Evolutionary conservation across 2,797 vertebrate genomes (phyloP).

Genomic region (Alca torda): DNA sequence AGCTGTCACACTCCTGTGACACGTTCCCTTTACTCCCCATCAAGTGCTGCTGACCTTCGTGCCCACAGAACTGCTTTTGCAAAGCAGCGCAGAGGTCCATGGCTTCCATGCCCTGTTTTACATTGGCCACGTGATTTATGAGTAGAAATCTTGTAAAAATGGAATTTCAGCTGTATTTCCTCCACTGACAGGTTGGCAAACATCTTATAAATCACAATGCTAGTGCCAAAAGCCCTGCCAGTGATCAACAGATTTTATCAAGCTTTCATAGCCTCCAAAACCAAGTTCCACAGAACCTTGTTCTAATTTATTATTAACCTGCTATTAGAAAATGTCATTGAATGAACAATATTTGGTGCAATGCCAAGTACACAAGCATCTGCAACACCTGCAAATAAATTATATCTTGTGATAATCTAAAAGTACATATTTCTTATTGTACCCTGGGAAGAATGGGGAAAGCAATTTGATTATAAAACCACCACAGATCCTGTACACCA

Average conservation of each 20-base stretch:
- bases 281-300: neutral
- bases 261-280: conserved; percentile 4
- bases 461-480: neutral
- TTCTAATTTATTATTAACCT: conserved; percentile 48
- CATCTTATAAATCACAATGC: conserved; percentile 12
- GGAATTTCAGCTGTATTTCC: conserved; percentile 15
- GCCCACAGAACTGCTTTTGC: neutral
- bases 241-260: neutral
- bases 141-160: neutral
- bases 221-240: neutral
- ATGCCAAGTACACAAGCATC: neutral
- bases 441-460: neutral
- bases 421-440: neutral
- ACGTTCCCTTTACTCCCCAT: neutral
- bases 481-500: neutral
- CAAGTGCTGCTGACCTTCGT: neutral
- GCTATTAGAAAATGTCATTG: conserved; percentile 15
- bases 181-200: neutral
- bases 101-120: neutral
- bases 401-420: neutral
- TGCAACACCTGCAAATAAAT: conserved; percentile 7
- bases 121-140: neutral
- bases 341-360: neutral
- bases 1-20: neutral
- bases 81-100: neutral